A percentile compares a stretch with the other conserved stretches of the same genome.
These are phyloP conservation scores for Rhabdomys pumilio DNA, from an alignment of 2,797 vertebrate genomes.

Conservation along the genomic window DNA sequence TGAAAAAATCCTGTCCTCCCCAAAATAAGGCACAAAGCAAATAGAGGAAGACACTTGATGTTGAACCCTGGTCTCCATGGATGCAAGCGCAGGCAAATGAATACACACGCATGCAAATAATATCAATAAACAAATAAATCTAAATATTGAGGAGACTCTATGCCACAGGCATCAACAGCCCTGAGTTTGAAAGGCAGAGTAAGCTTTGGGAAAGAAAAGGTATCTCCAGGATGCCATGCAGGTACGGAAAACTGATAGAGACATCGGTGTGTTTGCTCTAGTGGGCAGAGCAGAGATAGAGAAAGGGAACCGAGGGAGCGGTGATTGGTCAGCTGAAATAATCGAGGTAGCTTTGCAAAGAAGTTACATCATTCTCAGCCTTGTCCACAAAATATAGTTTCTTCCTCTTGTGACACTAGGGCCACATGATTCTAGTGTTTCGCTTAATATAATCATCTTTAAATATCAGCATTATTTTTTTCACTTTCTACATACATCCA, in stretches of 20 bases:
- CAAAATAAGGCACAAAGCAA: not conserved
- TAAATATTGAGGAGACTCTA: not conserved
- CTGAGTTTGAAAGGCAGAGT: not conserved
- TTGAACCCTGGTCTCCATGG: not conserved
- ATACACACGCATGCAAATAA: not conserved
- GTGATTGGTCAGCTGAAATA: not conserved
- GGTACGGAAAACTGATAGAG: not conserved
- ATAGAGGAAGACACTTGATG: not conserved
- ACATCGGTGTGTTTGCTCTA: not conserved
- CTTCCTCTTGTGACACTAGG: not conserved
- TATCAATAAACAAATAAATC: not conserved
- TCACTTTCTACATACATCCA: not conserved
- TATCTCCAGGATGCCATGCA: not conserved
- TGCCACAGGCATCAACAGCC: not conserved
- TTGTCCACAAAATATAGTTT: not conserved
- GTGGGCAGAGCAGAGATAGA: not conserved
- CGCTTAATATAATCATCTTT: not conserved
- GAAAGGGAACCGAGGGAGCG: not conserved
- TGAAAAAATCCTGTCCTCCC: not conserved
- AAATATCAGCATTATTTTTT: constrained; percentile 18
- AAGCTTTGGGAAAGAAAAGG: not conserved
- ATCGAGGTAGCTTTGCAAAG: not conserved
- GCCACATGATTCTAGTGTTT: not conserved
- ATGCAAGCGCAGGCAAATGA: not conserved
- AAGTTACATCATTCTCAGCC: not conserved